Evolutionary conservation across 2,888 invertebrate species (phyloP).

Genomic region (Philereme vetulata): DNA sequence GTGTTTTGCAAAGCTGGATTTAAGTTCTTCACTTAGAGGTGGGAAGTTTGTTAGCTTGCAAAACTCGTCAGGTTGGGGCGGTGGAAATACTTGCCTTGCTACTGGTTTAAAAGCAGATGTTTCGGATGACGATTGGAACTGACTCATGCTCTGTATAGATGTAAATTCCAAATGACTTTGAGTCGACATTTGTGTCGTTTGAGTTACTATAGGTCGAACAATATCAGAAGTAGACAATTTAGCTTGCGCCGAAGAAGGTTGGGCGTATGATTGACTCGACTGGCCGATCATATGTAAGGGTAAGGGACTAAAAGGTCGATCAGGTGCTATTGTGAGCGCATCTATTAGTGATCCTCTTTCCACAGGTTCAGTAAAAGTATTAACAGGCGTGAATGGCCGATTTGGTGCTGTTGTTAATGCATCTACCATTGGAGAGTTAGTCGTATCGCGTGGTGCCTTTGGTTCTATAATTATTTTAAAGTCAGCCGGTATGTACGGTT

Average conservation of each 20-base stretch:
- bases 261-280: slow-evolving; percentile 56
- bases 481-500: slow-evolving; percentile 87
- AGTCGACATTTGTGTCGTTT: slow-evolving; percentile 59
- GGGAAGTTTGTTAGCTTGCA: slow-evolving; percentile 62
- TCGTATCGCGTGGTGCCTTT: slow-evolving; percentile 67
- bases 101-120: slow-evolving; percentile 78
- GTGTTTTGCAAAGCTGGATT: slow-evolving; percentile 61
- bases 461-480: slow-evolving; percentile 84
- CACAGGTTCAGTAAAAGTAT: slow-evolving; percentile 60
- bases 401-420: slow-evolving; percentile 88
- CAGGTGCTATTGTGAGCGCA: slow-evolving; percentile 86
- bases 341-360: slow-evolving; percentile 80
- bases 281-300: slow-evolving; percentile 72
- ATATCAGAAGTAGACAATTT: slow-evolving; percentile 56
- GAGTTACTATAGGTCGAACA: slow-evolving; percentile 64
- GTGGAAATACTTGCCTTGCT: slow-evolving; percentile 71
- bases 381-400: slow-evolving; percentile 84
- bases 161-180: slow-evolving; percentile 60
- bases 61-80: slow-evolving; percentile 66
- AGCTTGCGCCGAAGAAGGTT: slow-evolving; percentile 42
- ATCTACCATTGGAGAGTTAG: slow-evolving; percentile 86
- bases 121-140: slow-evolving; percentile 69
- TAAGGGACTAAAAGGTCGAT: slow-evolving; percentile 84
- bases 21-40: slow-evolving; percentile 68
- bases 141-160: slow-evolving; percentile 67